phyloP scores from a whole-genome alignment of 2,888 invertebrate species.

The Zelleria hepariella region DNA sequence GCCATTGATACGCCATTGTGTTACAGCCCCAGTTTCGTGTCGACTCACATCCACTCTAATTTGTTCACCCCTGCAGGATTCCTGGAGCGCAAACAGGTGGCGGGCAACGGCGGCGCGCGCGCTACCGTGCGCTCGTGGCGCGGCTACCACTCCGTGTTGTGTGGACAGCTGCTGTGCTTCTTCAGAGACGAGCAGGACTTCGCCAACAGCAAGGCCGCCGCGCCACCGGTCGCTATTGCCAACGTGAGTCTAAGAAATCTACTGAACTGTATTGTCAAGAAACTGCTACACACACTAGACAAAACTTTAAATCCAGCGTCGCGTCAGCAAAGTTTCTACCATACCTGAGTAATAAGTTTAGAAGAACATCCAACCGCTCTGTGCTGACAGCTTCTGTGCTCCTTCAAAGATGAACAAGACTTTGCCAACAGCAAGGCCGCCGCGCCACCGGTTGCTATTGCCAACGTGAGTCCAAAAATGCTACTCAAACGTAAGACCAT shows the following conservation, averaged over 20 bases:
- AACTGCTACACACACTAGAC: too few relatives aligned
- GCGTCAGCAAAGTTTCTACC: too few relatives aligned
- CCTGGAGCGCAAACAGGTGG: conserved; percentile 94
- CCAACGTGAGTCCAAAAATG: conserved; percentile 67
- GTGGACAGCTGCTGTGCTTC: conserved; percentile 97
- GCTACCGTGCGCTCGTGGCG: conserved; percentile 98
- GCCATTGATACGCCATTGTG: too few relatives aligned
- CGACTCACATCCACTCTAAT: background rate
- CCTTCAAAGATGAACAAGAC: conserved; percentile 96
- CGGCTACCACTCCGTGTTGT: conserved; percentile 92
- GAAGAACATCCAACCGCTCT: too few relatives aligned
- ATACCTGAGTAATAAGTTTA: too few relatives aligned
- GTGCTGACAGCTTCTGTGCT: conserved; percentile 96
- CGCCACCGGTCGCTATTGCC: conserved; percentile 85
- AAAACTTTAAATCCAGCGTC: too few relatives aligned
- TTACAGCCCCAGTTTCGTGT: too few relatives aligned
- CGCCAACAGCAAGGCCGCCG: conserved; percentile 87
- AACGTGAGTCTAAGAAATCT: too few relatives aligned
- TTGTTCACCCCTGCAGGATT: conserved; percentile 30
- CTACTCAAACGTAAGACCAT: conserved; percentile 94
- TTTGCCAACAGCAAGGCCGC: conserved; percentile 91
- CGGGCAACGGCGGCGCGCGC: conserved; percentile 93
- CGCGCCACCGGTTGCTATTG: conserved; percentile 85
- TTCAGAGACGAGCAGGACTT: conserved; percentile 96
- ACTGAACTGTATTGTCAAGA: too few relatives aligned